Conservation (phyloP, 2,113 vertebrate genomes). For the Speoplatyrhinus poulsoni region DNA sequence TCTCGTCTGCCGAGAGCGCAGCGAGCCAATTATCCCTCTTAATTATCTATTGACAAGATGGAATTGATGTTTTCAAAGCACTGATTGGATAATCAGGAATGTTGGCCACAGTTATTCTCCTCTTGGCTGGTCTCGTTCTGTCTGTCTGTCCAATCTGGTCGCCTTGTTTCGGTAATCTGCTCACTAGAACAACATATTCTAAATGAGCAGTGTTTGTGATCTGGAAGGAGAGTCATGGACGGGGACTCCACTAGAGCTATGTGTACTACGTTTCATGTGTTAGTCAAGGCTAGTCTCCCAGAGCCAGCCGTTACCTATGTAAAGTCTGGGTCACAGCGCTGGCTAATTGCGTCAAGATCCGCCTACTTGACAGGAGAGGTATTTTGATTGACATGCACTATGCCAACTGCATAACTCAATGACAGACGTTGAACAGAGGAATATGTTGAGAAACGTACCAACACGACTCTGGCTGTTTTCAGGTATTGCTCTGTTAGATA, state of each 20-base stretch:
- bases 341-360: too few relatives aligned
- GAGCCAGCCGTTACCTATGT: too few relatives aligned
- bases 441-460: too few relatives aligned
- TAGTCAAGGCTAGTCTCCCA: too few relatives aligned
- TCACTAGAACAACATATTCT: slow-evolving; percentile 52
- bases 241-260: slow-evolving; percentile 1
- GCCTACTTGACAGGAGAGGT: too few relatives aligned
- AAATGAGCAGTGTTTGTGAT: slow-evolving; percentile 39
- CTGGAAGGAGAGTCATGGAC: not conserved
- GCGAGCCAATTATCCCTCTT: slow-evolving; percentile 75
- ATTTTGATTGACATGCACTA: too few relatives aligned
- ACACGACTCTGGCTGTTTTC: too few relatives aligned
- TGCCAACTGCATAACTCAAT: too few relatives aligned
- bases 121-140: slow-evolving; percentile 64
- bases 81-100: slow-evolving; percentile 77
- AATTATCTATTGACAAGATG: slow-evolving; percentile 78
- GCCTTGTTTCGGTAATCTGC: slow-evolving; percentile 63
- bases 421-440: too few relatives aligned
- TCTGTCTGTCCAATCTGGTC: slow-evolving; percentile 65
- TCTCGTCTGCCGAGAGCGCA: slow-evolving; percentile 56
- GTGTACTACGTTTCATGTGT: not conserved
- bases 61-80: slow-evolving; percentile 74
- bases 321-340: too few relatives aligned
- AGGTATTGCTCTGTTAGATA: too few relatives aligned
- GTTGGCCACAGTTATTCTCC: slow-evolving; percentile 70